Evolutionary conservation across 2,797 vertebrate species (phyloP).

Genomic region (Luscinia luscinia): DNA sequence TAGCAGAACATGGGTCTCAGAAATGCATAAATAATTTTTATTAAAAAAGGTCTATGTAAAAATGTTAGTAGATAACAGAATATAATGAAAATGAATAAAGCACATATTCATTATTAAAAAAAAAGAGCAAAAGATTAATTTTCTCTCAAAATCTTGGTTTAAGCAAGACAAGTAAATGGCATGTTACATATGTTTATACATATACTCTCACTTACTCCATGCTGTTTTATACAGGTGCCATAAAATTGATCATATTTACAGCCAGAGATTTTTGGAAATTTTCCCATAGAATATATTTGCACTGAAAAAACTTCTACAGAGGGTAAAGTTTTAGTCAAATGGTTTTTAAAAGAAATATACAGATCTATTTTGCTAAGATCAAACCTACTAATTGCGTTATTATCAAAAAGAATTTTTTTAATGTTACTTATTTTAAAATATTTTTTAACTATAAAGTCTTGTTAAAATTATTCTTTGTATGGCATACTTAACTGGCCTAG

Average conservation of each 20-base stretch:
- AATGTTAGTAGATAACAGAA: background rate
- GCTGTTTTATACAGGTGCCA: background rate
- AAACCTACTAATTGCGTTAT: background rate
- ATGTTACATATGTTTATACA: background rate
- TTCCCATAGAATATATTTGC: background rate
- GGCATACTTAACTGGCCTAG: background rate
- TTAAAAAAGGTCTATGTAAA: background rate
- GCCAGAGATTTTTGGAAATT: background rate
- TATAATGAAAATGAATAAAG: background rate
- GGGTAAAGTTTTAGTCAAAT: background rate
- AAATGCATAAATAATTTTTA: background rate
- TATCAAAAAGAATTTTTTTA: background rate
- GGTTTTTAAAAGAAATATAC: background rate
- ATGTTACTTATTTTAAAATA: background rate
- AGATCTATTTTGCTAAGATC: background rate
- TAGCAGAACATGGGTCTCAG: background rate
- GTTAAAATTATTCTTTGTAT: background rate
- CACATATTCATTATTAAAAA: background rate
- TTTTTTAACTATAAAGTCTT: background rate
- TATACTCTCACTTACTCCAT: background rate
- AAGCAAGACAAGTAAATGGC: background rate
- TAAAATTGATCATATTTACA: background rate
- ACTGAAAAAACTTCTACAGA: background rate
- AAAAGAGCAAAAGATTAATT: background rate
- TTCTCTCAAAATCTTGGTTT: background rate